phyloP scores from a whole-genome alignment of 2,113 vertebrate genomes.

The Mormyrus lacerda region DNA sequence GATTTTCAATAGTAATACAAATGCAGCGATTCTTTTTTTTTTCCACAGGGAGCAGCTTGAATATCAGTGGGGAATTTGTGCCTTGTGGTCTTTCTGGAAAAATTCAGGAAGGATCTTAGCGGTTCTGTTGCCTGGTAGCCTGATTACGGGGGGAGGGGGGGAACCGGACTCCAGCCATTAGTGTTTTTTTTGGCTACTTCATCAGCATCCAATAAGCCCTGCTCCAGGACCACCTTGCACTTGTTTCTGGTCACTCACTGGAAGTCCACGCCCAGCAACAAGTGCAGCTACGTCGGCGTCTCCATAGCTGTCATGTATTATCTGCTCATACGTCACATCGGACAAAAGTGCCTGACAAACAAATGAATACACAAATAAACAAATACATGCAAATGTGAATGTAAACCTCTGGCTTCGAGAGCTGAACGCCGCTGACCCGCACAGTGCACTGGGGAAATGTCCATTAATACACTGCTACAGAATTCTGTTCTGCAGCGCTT shows the following conservation, averaged over 20 bases:
- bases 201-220: neutral
- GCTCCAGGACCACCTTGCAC: neutral
- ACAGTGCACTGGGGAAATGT: neutral
- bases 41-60: neutral
- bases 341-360: neutral
- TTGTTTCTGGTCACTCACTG: neutral
- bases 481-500: neutral
- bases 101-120: neutral
- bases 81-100: neutral
- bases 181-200: neutral
- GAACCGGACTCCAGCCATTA: too few species aligned
- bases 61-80: neutral
- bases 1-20: neutral
- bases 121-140: neutral
- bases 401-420: neutral
- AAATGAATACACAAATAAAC: neutral
- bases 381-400: neutral
- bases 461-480: neutral
- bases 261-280: neutral
- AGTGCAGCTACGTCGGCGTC: neutral
- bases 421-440: neutral
- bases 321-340: neutral
- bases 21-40: neutral
- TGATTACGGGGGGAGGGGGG: neutral
- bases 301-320: neutral